Percentiles rank a stretch among this genome's conserved stretches.
Conservation (phyloP, 2,797 vertebrate genomes). For the Ciconia nigra region DNA sequence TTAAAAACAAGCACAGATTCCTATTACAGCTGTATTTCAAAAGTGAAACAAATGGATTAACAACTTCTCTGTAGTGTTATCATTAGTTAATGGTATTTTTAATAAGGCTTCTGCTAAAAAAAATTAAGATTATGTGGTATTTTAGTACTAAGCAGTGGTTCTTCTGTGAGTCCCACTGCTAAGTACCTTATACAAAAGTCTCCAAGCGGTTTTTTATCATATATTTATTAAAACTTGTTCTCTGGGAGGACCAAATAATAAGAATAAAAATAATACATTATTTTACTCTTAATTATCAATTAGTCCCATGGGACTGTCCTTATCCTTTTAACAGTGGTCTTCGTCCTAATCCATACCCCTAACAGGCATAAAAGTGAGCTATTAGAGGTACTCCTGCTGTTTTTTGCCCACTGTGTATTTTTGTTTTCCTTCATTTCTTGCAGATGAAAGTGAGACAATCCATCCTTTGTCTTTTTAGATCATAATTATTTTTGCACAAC, state of each 20-base stretch:
- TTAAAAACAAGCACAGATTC: not conserved
- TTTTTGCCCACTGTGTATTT: not conserved
- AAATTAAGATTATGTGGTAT: not conserved
- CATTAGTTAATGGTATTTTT: not conserved
- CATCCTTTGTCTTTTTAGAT: not conserved
- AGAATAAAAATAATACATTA: not conserved
- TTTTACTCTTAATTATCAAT: not conserved
- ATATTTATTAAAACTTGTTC: not conserved
- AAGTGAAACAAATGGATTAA: not conserved
- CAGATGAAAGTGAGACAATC: not conserved
- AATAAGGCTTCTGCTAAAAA: not conserved
- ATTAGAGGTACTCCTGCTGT: not conserved
- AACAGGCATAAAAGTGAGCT: not conserved
- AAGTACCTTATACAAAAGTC: not conserved
- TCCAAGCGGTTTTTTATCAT: not conserved
- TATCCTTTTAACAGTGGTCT: not conserved
- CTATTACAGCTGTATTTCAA: not conserved
- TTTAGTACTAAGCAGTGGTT: not conserved
- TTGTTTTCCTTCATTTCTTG: not conserved
- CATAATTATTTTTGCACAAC: not conserved
- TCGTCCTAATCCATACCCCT: not conserved
- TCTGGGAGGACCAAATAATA: not conserved
- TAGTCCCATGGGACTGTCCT: not conserved
- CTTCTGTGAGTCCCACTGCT: not conserved
- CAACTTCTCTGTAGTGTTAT: not conserved